Evolutionary conservation across 2,797 vertebrate genomes (phyloP).

Genomic region (Xyrichtys novacula): DNA sequence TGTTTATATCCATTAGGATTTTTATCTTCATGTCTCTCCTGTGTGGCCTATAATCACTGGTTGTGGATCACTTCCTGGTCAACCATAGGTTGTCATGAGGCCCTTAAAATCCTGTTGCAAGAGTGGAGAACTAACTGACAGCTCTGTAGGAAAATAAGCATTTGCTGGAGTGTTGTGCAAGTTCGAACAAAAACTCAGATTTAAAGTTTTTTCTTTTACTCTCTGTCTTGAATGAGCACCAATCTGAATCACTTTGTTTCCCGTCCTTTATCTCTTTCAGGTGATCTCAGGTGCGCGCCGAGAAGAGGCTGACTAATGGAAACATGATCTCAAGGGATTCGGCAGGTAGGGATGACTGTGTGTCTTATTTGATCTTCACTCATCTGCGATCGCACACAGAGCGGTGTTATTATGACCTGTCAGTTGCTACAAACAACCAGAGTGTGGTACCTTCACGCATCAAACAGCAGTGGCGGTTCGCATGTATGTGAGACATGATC

Average conservation of each 20-base stretch:
- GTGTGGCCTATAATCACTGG: not conserved
- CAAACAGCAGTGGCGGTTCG: conserved; percentile 36
- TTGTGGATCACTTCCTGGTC: not conserved
- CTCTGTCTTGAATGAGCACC: conserved; percentile 23
- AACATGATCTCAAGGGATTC: conserved; percentile 59
- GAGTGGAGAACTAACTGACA: conserved; percentile 16
- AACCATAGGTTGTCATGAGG: not conserved
- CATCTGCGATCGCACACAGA: conserved; percentile 40
- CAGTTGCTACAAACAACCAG: conserved; percentile 50
- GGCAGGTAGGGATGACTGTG: conserved; percentile 66
- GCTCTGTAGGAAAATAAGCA: conserved; percentile 17
- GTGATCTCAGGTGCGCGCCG: conserved; percentile 50
- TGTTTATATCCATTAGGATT: no score
- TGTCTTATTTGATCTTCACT: conserved; percentile 40
- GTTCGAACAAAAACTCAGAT: conserved; percentile 38
- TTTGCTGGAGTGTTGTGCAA: conserved; percentile 12
- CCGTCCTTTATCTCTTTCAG: conserved; percentile 67
- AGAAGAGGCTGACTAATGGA: conserved; percentile 63
- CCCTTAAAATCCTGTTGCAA: no score
- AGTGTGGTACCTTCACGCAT: conserved; percentile 19
- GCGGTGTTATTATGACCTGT: conserved; percentile 34
- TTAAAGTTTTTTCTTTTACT: not conserved
- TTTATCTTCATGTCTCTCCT: no score
- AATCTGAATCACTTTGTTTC: conserved; percentile 52
- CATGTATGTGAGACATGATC: conserved; percentile 32